Evolutionary conservation across 1,140 invertebrate species (phyloP).

Genomic region (Drosophila nasuta): DNA sequence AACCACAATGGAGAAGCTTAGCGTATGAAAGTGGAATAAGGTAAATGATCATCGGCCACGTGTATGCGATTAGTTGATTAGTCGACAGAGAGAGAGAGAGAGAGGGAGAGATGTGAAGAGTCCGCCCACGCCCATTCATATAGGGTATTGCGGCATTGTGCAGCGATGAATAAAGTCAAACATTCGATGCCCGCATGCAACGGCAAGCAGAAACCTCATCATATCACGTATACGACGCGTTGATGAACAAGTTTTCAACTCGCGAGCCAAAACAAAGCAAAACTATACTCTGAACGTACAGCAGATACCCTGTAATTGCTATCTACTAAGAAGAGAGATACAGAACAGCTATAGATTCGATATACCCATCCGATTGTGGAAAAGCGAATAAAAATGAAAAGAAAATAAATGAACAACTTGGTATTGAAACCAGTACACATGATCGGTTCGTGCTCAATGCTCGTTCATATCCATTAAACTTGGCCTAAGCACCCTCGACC

Average conservation of each 20-base stretch:
- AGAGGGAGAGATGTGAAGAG: neutral
- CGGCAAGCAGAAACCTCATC: slow-evolving; percentile 22
- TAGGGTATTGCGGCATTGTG: neutral
- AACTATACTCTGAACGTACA: neutral
- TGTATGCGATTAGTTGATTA: slow-evolving; percentile 20
- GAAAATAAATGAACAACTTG: slow-evolving; percentile 1
- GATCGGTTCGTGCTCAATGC: slow-evolving; percentile 32
- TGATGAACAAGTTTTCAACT: slow-evolving; percentile 42
- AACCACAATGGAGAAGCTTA: neutral
- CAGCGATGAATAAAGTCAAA: neutral
- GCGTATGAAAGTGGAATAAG: neutral
- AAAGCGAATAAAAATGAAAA: neutral
- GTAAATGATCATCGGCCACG: slow-evolving; percentile 1
- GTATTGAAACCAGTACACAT: slow-evolving; percentile 29
- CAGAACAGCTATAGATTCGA: neutral
- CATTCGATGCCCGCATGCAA: slow-evolving; percentile 30
- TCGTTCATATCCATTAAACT: slow-evolving; percentile 61
- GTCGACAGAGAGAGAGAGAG: neutral
- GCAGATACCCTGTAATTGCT: slow-evolving; percentile 13
- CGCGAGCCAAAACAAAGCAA: neutral
- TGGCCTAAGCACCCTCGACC: slow-evolving; percentile 52
- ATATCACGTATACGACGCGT: slow-evolving; percentile 68
- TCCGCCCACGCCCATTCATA: neutral
- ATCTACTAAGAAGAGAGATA: too few species aligned
- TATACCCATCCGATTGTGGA: slow-evolving; percentile 14